Base-by-base conservation (phyloP, 2,113 vertebrate genomes). In the Psittacula cyanocephala region DNA sequence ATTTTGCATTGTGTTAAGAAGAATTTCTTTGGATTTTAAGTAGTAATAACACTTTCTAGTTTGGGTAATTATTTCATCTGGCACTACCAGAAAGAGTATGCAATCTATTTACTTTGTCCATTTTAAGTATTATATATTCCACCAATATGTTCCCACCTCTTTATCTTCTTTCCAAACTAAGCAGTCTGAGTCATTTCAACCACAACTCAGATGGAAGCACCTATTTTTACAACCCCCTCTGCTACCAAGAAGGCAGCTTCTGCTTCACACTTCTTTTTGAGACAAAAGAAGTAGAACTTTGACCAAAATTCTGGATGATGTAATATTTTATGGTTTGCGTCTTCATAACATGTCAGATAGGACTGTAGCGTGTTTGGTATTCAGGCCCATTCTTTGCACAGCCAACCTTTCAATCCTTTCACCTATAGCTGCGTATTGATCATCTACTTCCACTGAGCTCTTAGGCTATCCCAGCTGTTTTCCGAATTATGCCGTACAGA, bases 181-280 rank as follows among this genome's bases (percentile, higher is more conserved):
- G 60, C 72, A 78, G 11, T 53, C 77, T 96, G 86, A 75, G 60
- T 84, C 76, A 78, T 50, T 96, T 70, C 69, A 90, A 43, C 55
- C 9, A 2, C 43, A 95, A 87, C n/a, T 95, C 65, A 52, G 44
- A 87, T 71, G 60, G 55, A 91, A 88, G 18, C n/a, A 86, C 43
- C 37, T 92, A 53, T 88, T 89, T 95, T 87, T 74, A 91, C 53
- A 91, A 24, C 49, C 63, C 83, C 64, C 68, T 88, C 80, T 92
- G 78, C 91, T 89, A 76, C 63, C 0, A 25, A 57, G 59, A 76
- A 70, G 37, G 75, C 53, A 94, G 63, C 67, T 90, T 92, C 76
- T 80, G 71, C 47, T 86, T 82, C 49, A 89, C 4, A 0, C 22
- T 81, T 55, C 68, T 72, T 79, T 84, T 82, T 49, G 70, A 92